Conservation (phyloP, 2,888 invertebrate species). For the Dorcus parallelipipedus region DNA sequence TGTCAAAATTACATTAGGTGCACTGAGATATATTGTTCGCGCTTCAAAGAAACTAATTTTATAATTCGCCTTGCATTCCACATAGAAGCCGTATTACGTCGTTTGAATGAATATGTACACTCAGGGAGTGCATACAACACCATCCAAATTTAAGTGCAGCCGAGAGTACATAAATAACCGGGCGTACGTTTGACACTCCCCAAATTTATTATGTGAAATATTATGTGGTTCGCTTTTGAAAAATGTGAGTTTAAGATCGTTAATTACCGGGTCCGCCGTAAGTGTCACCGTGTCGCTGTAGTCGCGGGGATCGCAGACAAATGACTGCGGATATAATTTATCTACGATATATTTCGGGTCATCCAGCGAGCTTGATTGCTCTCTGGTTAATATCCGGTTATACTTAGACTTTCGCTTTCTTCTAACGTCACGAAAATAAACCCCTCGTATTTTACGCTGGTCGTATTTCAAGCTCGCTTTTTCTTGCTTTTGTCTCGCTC, state of each 20-base stretch:
- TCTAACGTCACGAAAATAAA: slow-evolving; percentile 13
- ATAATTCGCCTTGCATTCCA: no score
- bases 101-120: no score
- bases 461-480: slow-evolving; percentile 5
- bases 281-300: slow-evolving; percentile 46
- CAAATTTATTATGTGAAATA: slow-evolving; percentile 49
- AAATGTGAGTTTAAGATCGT: slow-evolving; percentile 49
- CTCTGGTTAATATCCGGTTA: slow-evolving; percentile 14
- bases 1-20: no score
- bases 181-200: slow-evolving; percentile 43
- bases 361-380: slow-evolving; percentile 8
- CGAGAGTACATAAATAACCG: slow-evolving; percentile 12
- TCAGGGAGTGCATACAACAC: not conserved
- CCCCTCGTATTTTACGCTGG: slow-evolving; percentile 11
- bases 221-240: slow-evolving; percentile 46
- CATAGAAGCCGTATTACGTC: no score
- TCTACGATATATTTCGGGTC: slow-evolving; percentile 32
- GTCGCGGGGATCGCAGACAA: slow-evolving; percentile 46
- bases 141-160: not conserved
- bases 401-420: slow-evolving; percentile 9
- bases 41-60: no score
- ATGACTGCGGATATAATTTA: slow-evolving; percentile 48
- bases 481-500: slow-evolving; percentile 6
- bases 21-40: no score
- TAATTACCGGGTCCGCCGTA: slow-evolving; percentile 49